A percentile compares a stretch with the other conserved stretches of the same genome.
phyloP scores from a whole-genome alignment of 2,888 invertebrate genomes.

The Clostera curtula region DNA sequence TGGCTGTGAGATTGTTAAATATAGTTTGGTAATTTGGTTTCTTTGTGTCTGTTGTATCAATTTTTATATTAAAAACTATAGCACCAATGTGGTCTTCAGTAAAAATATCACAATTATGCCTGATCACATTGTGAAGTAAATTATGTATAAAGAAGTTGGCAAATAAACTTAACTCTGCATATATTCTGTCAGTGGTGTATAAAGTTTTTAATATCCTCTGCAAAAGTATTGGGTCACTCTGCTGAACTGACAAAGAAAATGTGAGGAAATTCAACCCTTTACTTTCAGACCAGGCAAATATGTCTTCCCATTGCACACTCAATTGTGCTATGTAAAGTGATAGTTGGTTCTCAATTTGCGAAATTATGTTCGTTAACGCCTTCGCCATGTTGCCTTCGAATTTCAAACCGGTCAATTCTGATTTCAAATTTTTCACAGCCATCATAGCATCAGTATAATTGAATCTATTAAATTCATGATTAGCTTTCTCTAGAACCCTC shows the following conservation, averaged over 20 bases:
- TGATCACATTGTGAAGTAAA: slow-evolving; percentile 54
- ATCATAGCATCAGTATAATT: slow-evolving; percentile 54
- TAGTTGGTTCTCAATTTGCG: slow-evolving; percentile 54
- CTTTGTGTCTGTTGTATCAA: slow-evolving; percentile 41
- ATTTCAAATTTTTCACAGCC: slow-evolving; percentile 37
- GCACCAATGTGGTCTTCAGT: slow-evolving; percentile 61
- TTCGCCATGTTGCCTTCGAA: slow-evolving; percentile 45
- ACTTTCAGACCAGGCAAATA: slow-evolving; percentile 57
- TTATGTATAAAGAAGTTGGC: slow-evolving; percentile 62
- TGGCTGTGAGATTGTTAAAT: slow-evolving; percentile 59
- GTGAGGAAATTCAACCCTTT: slow-evolving; percentile 46
- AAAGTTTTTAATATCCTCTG: slow-evolving; percentile 58
- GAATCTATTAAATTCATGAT: slow-evolving; percentile 50
- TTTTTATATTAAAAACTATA: slow-evolving; percentile 58
- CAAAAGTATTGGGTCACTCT: slow-evolving; percentile 51
- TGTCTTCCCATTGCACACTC: slow-evolving; percentile 63
- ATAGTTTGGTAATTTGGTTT: slow-evolving; percentile 58
- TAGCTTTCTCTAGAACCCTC: slow-evolving; percentile 44
- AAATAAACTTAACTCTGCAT: slow-evolving; percentile 56
- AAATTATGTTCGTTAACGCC: slow-evolving; percentile 41
- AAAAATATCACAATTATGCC: slow-evolving; percentile 59
- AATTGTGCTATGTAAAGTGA: slow-evolving; percentile 53
- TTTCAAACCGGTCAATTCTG: slow-evolving; percentile 34
- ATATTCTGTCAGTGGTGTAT: slow-evolving; percentile 49
- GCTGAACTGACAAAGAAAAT: slow-evolving; percentile 56